A percentile compares a stretch with the other conserved stretches of the same genome.
Evolutionary conservation across 2,797 vertebrate species (phyloP).

Genomic region (Thamnophis elegans): DNA sequence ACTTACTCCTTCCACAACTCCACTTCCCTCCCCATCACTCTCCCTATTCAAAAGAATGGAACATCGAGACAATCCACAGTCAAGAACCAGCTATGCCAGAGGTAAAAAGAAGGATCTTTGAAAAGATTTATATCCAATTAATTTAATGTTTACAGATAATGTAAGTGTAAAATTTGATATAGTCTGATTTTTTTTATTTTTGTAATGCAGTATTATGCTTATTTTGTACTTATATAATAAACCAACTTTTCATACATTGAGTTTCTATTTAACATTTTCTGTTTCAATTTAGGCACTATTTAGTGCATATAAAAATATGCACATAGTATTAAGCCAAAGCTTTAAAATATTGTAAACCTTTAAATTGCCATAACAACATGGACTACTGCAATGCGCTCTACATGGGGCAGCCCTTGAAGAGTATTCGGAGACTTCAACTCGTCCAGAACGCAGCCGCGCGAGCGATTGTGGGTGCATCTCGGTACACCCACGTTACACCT

Average conservation of each 20-base stretch:
- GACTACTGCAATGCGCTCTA: no score
- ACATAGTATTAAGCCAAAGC: neutral
- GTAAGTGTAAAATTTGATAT: neutral
- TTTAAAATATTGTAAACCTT: neutral
- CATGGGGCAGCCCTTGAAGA: no score
- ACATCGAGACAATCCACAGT: neutral
- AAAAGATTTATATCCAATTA: neutral
- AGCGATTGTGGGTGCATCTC: no score
- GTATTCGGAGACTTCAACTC: no score
- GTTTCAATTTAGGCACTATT: neutral
- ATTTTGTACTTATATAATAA: neutral
- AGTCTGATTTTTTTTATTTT: neutral
- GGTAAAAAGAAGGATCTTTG: neutral
- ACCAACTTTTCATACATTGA: neutral
- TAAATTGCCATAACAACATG: neutral
- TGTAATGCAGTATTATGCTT: neutral
- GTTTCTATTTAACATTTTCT: neutral
- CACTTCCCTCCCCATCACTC: neutral
- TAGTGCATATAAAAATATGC: neutral
- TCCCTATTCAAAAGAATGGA: neutral
- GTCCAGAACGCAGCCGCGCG: no score
- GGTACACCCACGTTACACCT: no score
- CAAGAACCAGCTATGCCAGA: neutral
- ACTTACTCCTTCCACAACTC: neutral
- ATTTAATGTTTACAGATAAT: neutral